Base-by-base conservation (phyloP, 2,888 invertebrate genomes). In the Trachelus tabidus region DNA sequence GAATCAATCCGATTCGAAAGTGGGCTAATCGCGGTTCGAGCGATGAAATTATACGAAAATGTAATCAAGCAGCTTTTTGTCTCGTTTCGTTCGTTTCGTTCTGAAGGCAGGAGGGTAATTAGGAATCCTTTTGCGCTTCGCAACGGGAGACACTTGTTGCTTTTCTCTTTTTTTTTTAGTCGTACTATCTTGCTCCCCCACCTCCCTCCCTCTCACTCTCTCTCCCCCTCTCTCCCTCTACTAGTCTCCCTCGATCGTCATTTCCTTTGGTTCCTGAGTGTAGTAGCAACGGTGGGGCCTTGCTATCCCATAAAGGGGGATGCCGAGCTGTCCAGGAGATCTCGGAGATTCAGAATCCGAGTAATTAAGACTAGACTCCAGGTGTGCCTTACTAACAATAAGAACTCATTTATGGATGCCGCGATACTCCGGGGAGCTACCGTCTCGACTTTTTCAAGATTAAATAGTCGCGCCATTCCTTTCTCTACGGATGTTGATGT, bases 111-210 rank as follows among this genome's bases (percentile, higher is more conserved):
- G 84, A 85, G 87, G 85, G 88, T 90, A 90, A 90, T 90, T 90
- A 90, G 90, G 90, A 90, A 88, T 90, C 89, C 89, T 90, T 90
- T 89, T 87, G 89, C 88, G 86, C 85, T 87, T 89, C 89, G 85
- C 89, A 85, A 89, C 90, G 90, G 90, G 90, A 87, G 90, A 90
- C 90, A 90, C 90, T 90, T 90, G 90, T 90, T 90, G 90, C 89
- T 89, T 85, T 83, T 79, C 77, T 80, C 80, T 69, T 34, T 76
- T 77, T 69, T 31, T 76, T 77, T 69, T 31, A 12, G 12, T 76
- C 80, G 76, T 76, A 68, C 34, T 73, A 30, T 75, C 56, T 79
- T 79, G 9, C 34, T 11, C 34, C 34, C 34, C 34, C 34, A 34
- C 78, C 79, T 80, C 79, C 77, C 78, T 76, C 76, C 75, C 77